A percentile compares a stretch with the other conserved stretches of the same genome.
Conservation (phyloP, 2,797 vertebrate genomes). For the Allenopithecus nigroviridis region DNA sequence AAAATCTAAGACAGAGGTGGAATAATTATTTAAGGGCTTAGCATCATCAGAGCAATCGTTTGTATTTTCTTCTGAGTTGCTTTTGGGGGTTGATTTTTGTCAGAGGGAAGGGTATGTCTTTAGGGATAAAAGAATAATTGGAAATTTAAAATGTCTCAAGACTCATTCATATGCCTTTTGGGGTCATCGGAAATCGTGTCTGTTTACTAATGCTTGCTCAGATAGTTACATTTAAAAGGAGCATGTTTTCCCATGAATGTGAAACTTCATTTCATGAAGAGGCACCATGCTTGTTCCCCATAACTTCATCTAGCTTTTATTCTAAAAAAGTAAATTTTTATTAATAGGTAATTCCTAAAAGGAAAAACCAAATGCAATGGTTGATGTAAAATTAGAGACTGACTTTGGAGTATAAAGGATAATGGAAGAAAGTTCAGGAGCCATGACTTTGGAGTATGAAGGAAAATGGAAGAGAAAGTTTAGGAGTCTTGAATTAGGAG, state of each 20-base stretch:
- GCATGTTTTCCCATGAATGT: neutral
- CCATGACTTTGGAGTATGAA: no score
- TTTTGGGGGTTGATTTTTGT: neutral
- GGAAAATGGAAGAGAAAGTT: neutral
- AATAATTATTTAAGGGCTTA: slow-evolving; percentile 37
- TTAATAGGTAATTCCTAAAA: neutral
- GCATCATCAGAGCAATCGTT: neutral
- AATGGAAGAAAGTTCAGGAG: neutral
- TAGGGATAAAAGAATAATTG: slow-evolving; percentile 46
- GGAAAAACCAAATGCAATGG: neutral
- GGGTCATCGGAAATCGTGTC: neutral
- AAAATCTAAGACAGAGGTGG: neutral
- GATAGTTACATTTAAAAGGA: neutral
- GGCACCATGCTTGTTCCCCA: neutral
- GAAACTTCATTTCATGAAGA: neutral
- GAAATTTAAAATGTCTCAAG: slow-evolving; percentile 23
- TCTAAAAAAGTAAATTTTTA: neutral
- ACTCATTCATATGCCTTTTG: slow-evolving; percentile 27
- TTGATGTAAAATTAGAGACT: neutral
- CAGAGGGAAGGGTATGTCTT: neutral
- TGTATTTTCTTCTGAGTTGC: neutral
- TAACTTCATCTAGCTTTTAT: neutral
- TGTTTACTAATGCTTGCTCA: neutral
- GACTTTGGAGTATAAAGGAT: neutral
- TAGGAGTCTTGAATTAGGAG: no score